Conservation (phyloP, 2,888 invertebrate species). For the Mimachlamys varia region DNA sequence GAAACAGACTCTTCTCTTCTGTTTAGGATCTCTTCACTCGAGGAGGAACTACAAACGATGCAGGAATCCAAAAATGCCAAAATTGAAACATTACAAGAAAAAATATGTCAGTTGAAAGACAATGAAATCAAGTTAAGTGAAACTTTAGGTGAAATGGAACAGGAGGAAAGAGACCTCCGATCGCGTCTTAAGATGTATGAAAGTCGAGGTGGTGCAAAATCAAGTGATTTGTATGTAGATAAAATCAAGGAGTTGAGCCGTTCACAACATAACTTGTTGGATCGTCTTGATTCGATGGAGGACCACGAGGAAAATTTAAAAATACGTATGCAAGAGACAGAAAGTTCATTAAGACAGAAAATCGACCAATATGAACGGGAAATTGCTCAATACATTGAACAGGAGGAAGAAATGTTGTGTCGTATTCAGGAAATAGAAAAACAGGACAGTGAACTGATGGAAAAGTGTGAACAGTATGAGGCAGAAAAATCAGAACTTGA, state of each 20-base stretch:
- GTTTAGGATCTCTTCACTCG: conserved; percentile 61
- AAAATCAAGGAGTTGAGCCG: conserved; percentile 67
- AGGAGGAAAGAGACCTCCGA: conserved; percentile 66
- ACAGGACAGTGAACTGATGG: conserved; percentile 57
- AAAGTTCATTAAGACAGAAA: conserved; percentile 56
- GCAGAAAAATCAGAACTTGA: conserved; percentile 51
- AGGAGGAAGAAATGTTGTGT: conserved; percentile 59
- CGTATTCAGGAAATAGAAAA: conserved; percentile 61
- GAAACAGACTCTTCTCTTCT: conserved; percentile 51
- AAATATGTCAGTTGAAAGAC: conserved; percentile 63
- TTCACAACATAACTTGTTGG: conserved; percentile 70
- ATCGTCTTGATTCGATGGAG: conserved; percentile 71
- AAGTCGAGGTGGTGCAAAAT: conserved; percentile 61
- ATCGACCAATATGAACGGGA: conserved; percentile 64
- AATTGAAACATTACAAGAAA: conserved; percentile 70
- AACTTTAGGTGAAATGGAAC: conserved; percentile 71
- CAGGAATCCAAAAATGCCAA: conserved; percentile 69
- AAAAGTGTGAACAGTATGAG: conserved; percentile 56
- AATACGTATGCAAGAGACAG: conserved; percentile 61
- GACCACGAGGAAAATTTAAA: conserved; percentile 64
- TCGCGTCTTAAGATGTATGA: conserved; percentile 68
- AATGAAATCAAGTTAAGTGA: conserved; percentile 73
- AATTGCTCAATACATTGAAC: conserved; percentile 63
- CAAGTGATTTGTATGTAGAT: conserved; percentile 69
- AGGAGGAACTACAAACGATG: conserved; percentile 65